A percentile compares a stretch with the other conserved stretches of the same genome.
Conservation (phyloP, 2,888 invertebrate genomes). For the Phaonia tiefii region DNA sequence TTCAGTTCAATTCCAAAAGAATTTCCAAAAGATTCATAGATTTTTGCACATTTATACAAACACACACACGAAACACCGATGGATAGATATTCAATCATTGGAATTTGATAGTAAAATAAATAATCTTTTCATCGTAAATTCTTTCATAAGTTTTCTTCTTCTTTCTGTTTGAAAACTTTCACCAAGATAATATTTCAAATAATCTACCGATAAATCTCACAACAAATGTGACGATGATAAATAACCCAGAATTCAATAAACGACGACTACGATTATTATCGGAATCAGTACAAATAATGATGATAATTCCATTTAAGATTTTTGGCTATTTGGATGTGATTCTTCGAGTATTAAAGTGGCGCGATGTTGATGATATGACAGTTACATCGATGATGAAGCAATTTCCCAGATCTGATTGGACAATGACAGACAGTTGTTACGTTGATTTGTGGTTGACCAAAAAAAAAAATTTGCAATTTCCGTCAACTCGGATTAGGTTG, state of each 20-base stretch:
- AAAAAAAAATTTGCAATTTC: no score
- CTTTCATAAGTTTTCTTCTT: not conserved
- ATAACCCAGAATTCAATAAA: not conserved
- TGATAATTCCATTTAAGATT: not conserved
- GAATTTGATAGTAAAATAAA: constrained; percentile 2
- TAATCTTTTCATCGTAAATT: not conserved
- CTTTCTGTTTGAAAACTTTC: not conserved
- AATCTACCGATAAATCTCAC: not conserved
- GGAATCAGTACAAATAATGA: not conserved
- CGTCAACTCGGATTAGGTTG: no score
- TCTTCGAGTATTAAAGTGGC: no score
- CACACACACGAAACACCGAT: no score
- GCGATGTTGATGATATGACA: no score
- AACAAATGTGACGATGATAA: constrained; percentile 3
- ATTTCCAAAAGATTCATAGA: constrained; percentile 2
- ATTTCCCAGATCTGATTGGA: no score
- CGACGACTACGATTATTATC: not conserved
- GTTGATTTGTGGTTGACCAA: no score
- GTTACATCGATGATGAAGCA: no score
- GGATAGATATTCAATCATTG: constrained; percentile 5
- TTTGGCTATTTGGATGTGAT: no score
- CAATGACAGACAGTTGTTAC: no score
- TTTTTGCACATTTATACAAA: not conserved
- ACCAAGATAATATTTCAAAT: no score
- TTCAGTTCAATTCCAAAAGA: not conserved